Base-by-base conservation (phyloP, 2,113 vertebrate species). In the Probosciger aterrimus region DNA sequence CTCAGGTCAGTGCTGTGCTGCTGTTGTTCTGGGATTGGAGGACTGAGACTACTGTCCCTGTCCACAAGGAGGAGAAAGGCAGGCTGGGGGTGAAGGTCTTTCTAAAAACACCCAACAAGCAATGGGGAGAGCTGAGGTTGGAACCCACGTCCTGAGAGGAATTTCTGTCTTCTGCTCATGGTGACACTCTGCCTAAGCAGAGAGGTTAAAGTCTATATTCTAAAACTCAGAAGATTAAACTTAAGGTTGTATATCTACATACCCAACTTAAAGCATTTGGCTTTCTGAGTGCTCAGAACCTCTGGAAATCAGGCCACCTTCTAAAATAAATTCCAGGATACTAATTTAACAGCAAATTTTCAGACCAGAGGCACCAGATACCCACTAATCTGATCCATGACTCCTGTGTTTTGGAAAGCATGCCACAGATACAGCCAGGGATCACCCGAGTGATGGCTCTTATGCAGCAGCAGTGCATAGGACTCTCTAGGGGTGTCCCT, bases 371-470 rank as follows among this genome's bases (percentile, higher is more conserved):
- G 46, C 39, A 77, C 19, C 63, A 82, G 59, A 82, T 24, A 74
- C 18, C 31, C 31, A 25, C 44, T 69, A n/a, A 68, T 74, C 23
- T 27, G 10, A 30, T 73, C 0, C 0, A 75, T 0, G 0, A 15
- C 63, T 71, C 52, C 52, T 14, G 39, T 5, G 4, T 79, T 65
- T 92, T 1, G 4, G 62, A 50, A 86, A 33, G 47, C 53, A 81
- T 46, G 14, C n/a, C 37, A n/a, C 19, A 11, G 8, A 11, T 49
- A 64, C 5, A 3, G 41, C 53, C 53, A 59, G 60, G 30, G 30
- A 37, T 82, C 0, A 0, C 52, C 76, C 31, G 11, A 57, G 18
- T 0, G 0, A 23, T 2, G 5, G n/a, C 46, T 83, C 7, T 46
- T 31, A 7, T 0, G 0, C 28, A 11, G 31, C 23, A 7, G 24